These are phyloP conservation scores for Cactoblastis cactorum DNA, from an alignment of 2,888 invertebrate species.

Conservation along the genomic window DNA sequence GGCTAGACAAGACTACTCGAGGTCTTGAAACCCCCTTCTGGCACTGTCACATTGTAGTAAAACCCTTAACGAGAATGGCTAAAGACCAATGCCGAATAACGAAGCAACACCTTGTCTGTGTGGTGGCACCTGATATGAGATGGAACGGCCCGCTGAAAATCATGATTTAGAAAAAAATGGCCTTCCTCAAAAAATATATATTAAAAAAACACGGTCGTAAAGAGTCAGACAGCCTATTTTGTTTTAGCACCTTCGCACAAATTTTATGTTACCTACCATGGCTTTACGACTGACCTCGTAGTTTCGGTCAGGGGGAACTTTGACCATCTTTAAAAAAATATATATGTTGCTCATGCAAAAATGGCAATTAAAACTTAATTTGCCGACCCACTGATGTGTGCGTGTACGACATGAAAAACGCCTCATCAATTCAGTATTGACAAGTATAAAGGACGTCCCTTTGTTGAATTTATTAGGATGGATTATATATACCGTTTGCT, in stretches of 20 bases:
- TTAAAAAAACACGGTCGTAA: not conserved
- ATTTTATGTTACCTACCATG: not conserved
- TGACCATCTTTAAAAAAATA: not conserved
- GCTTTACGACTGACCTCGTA: not conserved
- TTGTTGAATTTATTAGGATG: slow-evolving; percentile 6
- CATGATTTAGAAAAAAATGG: not conserved
- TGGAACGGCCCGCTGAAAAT: not conserved
- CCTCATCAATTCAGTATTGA: slow-evolving; percentile 8
- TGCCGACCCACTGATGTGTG: not conserved
- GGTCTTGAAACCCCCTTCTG: not conserved
- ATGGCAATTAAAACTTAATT: not conserved
- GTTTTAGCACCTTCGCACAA: not conserved
- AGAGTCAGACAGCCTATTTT: not conserved
- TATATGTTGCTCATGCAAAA: not conserved
- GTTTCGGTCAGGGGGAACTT: not conserved
- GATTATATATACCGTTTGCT: too few relatives aligned
- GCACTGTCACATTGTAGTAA: not conserved
- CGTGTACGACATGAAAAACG: not conserved
- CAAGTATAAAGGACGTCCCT: not conserved
- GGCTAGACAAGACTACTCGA: not conserved
- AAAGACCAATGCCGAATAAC: not conserved
- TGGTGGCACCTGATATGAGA: too few relatives aligned
- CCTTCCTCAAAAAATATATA: not conserved
- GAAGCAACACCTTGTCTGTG: not conserved
- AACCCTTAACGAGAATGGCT: not conserved